A percentile compares a stretch with the other conserved stretches of the same genome.
These are phyloP conservation scores for Drosophila setosimentum DNA, from an alignment of 2,888 invertebrate species.

Conservation along the genomic window DNA sequence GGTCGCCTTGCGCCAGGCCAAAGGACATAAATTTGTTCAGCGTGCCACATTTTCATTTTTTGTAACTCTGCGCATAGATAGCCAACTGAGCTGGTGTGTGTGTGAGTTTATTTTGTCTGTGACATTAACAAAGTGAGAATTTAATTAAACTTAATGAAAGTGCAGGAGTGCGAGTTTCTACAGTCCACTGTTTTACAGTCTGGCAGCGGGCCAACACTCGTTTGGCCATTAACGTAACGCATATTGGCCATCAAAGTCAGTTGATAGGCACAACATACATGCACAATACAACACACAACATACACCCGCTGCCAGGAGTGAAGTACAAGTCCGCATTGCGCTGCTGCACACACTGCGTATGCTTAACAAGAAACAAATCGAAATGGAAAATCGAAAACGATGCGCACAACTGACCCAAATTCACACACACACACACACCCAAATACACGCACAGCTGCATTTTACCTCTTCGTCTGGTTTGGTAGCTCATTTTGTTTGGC, in stretches of 20 bases:
- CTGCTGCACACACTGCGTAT: conserved; percentile 63
- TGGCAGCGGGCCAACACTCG: conserved; percentile 64
- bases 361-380: conserved; percentile 70
- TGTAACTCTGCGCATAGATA: conserved; percentile 48
- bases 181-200: conserved; percentile 12
- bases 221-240: conserved; percentile 39
- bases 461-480: conserved; percentile 14
- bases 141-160: conserved; percentile 79
- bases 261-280: conserved; percentile 9
- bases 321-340: conserved; percentile 2
- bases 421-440: conserved; percentile 13
- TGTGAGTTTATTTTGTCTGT: conserved; percentile 52
- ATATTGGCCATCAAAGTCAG: conserved; percentile 36
- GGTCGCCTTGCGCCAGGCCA: conserved; percentile 71
- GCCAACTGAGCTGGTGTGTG: conserved; percentile 28
- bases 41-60: conserved; percentile 69
- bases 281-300: neutral
- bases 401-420: conserved; percentile 69
- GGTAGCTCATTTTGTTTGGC: conserved; percentile 23
- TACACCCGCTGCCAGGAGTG: conserved; percentile 5
- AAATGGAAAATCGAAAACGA: conserved; percentile 55
- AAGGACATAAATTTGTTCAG: conserved; percentile 74
- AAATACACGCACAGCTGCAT: conserved; percentile 52
- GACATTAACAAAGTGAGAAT: conserved; percentile 79
- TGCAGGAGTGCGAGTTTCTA: conserved; percentile 58